Evolutionary conservation across 1,140 invertebrate species (phyloP), one percentile per base, ranked within the genome.

Genomic region (Pygmarrhopalites habei): DNA sequence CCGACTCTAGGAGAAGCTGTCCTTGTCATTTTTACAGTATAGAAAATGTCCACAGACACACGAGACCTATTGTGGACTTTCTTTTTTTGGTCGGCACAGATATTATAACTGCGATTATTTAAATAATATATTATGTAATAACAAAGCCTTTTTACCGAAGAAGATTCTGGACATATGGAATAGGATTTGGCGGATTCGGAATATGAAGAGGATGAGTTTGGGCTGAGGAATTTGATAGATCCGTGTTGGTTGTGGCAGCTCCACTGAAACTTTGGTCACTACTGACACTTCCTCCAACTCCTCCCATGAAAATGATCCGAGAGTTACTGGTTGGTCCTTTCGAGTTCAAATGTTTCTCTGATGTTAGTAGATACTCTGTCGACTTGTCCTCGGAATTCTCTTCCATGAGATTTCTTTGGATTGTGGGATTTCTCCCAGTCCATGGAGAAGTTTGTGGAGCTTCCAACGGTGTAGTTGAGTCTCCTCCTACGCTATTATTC

Each of bases 341-440:
- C 23, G 53, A 30, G 5, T 44, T 59, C 25, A 52, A 28, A 55
- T 67, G 66, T 25, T 67, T 67, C 26, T 67, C 66, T 12, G 61
- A 64, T 1, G 62, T 60, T 1, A 67, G 28, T 29, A 67, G 47
- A 46, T 64, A 64, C 41, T 67, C 59, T 21, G 44, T 58, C 26
- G 57, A 60, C 23, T 63, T 64, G 47, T 87, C 83, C 15, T 84
- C 86, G 28, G 75, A 81, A 14, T 77, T 80, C 69, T 82, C 77
- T 2, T 80, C 78, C 70, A 87, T 7, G 10, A 89, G 79, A 77
- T 95, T 95, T 1, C 91, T 78, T 73, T 93, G 90, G 71, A 90
- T 81, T 69, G 89, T 93, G 1, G 90, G 88, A 79, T 95, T 95
- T 14, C 90, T 78, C 2, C 90, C 91, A 7, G 62, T 47, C 67